Percentiles rank a stretch among this genome's conserved stretches.
phyloP scores from a whole-genome alignment of 1,140 invertebrate genomes.

The Eupeodes corollae region DNA sequence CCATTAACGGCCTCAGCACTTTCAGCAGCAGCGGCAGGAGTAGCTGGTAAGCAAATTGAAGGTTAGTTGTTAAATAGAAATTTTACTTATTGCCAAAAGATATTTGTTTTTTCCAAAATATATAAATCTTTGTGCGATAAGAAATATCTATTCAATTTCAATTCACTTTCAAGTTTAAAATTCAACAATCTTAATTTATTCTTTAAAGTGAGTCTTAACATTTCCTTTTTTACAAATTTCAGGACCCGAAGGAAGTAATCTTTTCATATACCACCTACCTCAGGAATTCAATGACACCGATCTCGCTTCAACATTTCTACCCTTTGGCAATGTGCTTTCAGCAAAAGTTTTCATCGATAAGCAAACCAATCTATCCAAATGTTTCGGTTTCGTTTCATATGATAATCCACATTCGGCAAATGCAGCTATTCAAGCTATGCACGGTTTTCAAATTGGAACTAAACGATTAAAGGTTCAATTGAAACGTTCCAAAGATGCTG shows the following conservation, averaged over 20 bases:
- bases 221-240: conserved; percentile 15
- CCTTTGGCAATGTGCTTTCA: conserved; percentile 93
- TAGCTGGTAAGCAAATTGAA: conserved; percentile 35
- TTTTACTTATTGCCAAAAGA: not conserved
- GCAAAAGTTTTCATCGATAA: conserved; percentile 99
- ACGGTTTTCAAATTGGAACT: conserved; percentile 94
- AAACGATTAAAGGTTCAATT: conserved; percentile 96
- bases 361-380: conserved; percentile 96
- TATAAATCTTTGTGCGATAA: not conserved
- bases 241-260: conserved; percentile 93
- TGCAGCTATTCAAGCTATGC: conserved; percentile 92
- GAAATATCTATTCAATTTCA: too few relatives aligned
- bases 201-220: not conserved
- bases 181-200: too few relatives aligned
- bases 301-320: conserved; percentile 86
- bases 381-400: conserved; percentile 97
- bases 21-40: conserved; percentile 27
- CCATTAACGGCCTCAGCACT: conserved; percentile 22
- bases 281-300: conserved; percentile 95
- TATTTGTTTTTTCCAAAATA: not conserved
- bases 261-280: conserved; percentile 98
- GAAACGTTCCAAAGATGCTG: conserved; percentile 87
- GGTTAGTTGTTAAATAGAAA: conserved; percentile 14
- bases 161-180: too few relatives aligned
- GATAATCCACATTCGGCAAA: conserved; percentile 88